phyloP scores from a whole-genome alignment of 2,797 vertebrate genomes.

The Myripristis murdjan region DNA sequence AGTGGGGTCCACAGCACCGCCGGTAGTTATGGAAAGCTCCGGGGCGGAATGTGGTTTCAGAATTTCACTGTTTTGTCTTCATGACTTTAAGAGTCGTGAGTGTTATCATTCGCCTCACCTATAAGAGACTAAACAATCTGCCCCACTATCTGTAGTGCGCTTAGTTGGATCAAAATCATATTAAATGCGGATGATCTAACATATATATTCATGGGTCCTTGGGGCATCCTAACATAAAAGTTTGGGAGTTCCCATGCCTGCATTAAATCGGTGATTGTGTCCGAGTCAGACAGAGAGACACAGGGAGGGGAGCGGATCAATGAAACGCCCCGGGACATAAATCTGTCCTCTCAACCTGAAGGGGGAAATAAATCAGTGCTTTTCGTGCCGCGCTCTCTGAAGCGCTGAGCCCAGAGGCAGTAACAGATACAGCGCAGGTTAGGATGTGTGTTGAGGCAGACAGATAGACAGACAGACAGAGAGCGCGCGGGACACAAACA shows the following conservation, averaged over 20 bases:
- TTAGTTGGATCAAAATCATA: background rate
- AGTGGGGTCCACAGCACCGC: too few relatives aligned
- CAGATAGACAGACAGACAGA: constrained; percentile 14
- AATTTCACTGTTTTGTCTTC: too few relatives aligned
- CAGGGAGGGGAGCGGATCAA: background rate
- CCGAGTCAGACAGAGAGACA: background rate
- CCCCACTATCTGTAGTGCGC: too few relatives aligned
- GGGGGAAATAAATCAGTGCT: too few relatives aligned
- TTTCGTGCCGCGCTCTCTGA: background rate
- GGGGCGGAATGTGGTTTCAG: too few relatives aligned
- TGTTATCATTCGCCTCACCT: too few relatives aligned
- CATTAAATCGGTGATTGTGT: background rate
- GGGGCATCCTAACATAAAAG: background rate
- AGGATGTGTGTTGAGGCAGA: background rate
- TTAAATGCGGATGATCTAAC: background rate
- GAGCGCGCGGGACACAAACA: constrained; percentile 72
- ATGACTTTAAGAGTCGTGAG: too few relatives aligned
- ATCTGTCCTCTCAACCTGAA: background rate
- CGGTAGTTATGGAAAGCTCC: too few relatives aligned
- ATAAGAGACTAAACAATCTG: too few relatives aligned
- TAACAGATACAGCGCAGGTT: constrained; percentile 15
- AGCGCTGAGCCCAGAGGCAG: background rate
- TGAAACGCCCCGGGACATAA: background rate
- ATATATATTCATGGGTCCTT: background rate
- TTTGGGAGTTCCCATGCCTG: background rate